Percentiles rank a stretch among this genome's conserved stretches.
Evolutionary conservation across 2,113 vertebrate genomes (phyloP).

Genomic region (Okapia johnstoni): DNA sequence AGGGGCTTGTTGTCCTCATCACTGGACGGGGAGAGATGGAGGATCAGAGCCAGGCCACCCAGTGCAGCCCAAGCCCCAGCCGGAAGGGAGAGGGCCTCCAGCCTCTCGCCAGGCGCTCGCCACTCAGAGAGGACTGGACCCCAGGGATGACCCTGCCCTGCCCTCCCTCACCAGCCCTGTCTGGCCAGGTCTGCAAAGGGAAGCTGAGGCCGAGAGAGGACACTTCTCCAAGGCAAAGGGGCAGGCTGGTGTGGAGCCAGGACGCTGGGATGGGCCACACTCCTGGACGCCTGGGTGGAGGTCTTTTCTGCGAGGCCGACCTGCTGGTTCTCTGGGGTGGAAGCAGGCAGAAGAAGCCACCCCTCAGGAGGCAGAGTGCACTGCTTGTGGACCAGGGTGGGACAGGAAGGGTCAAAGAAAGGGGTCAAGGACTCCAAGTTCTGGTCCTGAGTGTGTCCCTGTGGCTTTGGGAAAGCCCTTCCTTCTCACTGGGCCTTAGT

Average conservation of each 20-base stretch:
- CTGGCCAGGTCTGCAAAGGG: neutral
- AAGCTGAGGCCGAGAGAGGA: neutral
- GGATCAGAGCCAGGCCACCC: neutral
- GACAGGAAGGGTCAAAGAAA: neutral
- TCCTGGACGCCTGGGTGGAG: neutral
- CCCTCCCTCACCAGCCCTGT: neutral
- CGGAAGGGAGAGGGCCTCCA: fast-evolving
- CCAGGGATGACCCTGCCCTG: neutral
- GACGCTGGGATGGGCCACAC: neutral
- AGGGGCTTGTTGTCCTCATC: constrained; percentile 99
- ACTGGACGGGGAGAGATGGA: constrained; percentile 78
- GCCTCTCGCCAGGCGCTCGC: neutral
- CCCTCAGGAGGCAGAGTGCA: neutral
- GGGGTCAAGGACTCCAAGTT: no score
- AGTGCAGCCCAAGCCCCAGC: neutral
- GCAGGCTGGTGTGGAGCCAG: neutral
- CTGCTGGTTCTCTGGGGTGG: neutral
- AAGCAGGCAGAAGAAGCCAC: neutral
- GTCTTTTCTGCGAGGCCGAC: neutral
- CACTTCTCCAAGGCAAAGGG: neutral
- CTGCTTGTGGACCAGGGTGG: neutral
- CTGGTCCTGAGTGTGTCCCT: neutral
- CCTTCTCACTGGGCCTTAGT: neutral
- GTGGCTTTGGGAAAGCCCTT: neutral
- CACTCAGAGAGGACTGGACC: neutral